phyloP scores from a whole-genome alignment of 1,140 invertebrate genomes.

The Tetragnatha versicolor region DNA sequence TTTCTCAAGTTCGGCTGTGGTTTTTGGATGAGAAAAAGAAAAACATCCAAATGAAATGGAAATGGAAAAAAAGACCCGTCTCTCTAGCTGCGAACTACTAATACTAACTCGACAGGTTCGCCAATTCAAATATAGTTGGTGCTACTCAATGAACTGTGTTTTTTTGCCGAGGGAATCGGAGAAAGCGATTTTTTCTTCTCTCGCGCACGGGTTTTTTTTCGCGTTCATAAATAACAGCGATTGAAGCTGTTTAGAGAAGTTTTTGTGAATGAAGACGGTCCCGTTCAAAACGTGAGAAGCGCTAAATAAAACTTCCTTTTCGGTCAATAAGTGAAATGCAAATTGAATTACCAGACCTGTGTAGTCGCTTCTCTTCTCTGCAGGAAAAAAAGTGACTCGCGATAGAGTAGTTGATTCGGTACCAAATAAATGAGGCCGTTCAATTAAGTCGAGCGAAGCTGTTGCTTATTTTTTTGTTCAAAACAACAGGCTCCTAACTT shows the following conservation, averaged over 20 bases:
- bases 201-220: neutral
- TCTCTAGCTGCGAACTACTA: too few species aligned
- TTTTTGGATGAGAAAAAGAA: slow-evolving; percentile 4
- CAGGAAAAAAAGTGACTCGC: neutral
- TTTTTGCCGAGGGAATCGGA: neutral
- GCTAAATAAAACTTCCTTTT: slow-evolving; percentile 21
- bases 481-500: too few species aligned
- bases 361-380: neutral
- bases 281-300: slow-evolving; percentile 21
- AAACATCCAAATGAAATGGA: slow-evolving; percentile 20
- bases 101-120: too few species aligned
- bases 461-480: slow-evolving; percentile 29
- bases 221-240: neutral
- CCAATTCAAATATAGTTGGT: slow-evolving; percentile 19
- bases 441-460: slow-evolving; percentile 18
- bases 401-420: neutral
- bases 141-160: slow-evolving; percentile 12
- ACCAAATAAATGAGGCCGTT: neutral
- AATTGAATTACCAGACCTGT: slow-evolving; percentile 17
- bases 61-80: neutral
- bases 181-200: slow-evolving; percentile 8
- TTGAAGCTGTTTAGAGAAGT: slow-evolving; percentile 38
- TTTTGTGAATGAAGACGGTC: neutral
- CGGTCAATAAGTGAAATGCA: slow-evolving; percentile 16
- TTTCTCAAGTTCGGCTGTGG: slow-evolving; percentile 45